Percentiles rank a stretch among this genome's conserved stretches.
Conservation (phyloP, 2,888 invertebrate genomes). For the Melitaea athalia region DNA sequence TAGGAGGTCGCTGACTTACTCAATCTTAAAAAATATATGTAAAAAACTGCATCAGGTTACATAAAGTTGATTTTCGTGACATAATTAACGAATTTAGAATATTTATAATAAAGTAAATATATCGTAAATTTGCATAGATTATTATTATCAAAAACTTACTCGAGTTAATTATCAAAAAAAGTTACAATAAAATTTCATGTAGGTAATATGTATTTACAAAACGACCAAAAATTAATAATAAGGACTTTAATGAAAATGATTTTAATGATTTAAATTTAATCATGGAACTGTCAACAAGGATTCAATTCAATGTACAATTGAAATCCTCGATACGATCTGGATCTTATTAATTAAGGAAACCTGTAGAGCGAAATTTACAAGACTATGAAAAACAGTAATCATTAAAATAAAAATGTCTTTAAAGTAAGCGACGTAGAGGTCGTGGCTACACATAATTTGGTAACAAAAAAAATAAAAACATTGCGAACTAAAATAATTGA, state of each 20-base stretch:
- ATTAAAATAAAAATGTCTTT: slow-evolving; percentile 18
- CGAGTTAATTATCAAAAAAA: slow-evolving; percentile 12
- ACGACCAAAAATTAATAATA: slow-evolving; percentile 17
- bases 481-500: slow-evolving; percentile 27
- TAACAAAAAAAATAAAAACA: background rate
- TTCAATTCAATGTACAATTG: slow-evolving; percentile 36
- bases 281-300: slow-evolving; percentile 26
- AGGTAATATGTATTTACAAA: background rate
- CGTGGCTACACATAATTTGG: slow-evolving; percentile 12
- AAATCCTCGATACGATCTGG: slow-evolving; percentile 24
- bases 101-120: slow-evolving; percentile 14
- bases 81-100: slow-evolving; percentile 21
- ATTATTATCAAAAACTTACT: slow-evolving; percentile 2
- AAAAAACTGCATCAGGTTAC: slow-evolving; percentile 15
- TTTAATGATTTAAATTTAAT: slow-evolving; percentile 33
- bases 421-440: slow-evolving; percentile 8
- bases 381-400: slow-evolving; percentile 20
- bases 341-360: slow-evolving; percentile 27
- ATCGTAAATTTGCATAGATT: slow-evolving; percentile 26
- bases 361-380: slow-evolving; percentile 24
- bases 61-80: slow-evolving; percentile 14
- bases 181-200: slow-evolving; percentile 11
- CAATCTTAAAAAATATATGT: slow-evolving; percentile 5
- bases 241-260: slow-evolving; percentile 24
- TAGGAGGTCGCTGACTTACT: slow-evolving; percentile 20